Conservation (phyloP, 37 sponge, comb jelly and placozoan species). For the Hormiphora californensis region DNA sequence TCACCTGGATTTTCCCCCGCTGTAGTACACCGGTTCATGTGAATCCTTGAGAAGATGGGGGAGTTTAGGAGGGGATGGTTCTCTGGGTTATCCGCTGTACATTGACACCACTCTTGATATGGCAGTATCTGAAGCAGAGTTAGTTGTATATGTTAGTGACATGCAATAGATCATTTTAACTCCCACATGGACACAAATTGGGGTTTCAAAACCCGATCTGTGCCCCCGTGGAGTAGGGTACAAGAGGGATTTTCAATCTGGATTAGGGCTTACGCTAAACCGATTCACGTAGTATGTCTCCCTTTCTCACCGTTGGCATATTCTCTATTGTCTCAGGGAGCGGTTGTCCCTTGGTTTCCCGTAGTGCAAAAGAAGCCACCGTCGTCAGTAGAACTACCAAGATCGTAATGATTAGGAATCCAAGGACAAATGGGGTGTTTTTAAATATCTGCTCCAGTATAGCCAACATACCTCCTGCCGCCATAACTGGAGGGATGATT, state of each 20-base stretch:
- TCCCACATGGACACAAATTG: too few species aligned
- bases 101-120: neutral
- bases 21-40: too few species aligned
- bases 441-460: too few species aligned
- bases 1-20: too few species aligned
- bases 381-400: neutral
- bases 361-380: neutral
- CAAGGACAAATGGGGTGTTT: too few species aligned
- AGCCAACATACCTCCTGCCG: too few species aligned
- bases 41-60: neutral
- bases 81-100: neutral
- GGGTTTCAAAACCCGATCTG: too few species aligned
- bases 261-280: too few species aligned
- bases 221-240: too few species aligned
- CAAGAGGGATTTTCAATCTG: too few species aligned
- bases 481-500: too few species aligned
- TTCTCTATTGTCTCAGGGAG: neutral
- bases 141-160: neutral
- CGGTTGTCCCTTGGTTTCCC: neutral
- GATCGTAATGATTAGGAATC: neutral
- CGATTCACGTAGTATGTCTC: too few species aligned
- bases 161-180: neutral
- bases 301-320: neutral
- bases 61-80: neutral
- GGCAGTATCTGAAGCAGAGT: neutral